Conservation (phyloP, 2,888 invertebrate species). For the Callyntrura sp. region DNA sequence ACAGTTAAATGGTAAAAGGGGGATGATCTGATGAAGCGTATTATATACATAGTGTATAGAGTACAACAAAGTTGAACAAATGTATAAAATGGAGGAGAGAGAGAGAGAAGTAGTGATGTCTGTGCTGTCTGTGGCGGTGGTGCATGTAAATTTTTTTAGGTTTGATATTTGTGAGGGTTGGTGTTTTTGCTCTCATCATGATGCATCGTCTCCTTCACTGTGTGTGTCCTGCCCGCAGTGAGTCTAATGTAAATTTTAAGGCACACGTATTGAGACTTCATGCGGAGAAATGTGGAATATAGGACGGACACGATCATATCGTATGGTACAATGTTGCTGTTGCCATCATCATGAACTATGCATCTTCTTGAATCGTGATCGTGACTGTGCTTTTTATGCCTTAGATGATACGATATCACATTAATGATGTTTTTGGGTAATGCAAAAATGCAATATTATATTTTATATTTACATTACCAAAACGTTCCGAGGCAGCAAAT, state of each 20-base stretch:
- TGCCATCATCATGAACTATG: conserved; percentile 20
- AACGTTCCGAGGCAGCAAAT: not conserved
- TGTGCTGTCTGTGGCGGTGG: not conserved
- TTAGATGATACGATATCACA: conserved; percentile 16
- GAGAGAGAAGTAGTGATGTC: not conserved
- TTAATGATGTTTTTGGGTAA: conserved; percentile 29
- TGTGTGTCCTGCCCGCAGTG: conserved; percentile 46
- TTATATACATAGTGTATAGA: not conserved
- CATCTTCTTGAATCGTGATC: conserved; percentile 42
- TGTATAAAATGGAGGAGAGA: not conserved
- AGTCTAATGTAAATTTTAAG: conserved; percentile 19
- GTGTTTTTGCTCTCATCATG: conserved; percentile 25
- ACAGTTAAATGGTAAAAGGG: conserved; percentile 39
- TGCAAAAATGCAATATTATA: conserved; percentile 8
- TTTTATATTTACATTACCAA: not conserved
- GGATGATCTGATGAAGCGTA: conserved; percentile 5
- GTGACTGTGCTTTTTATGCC: conserved; percentile 43
- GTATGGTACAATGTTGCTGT: not conserved
- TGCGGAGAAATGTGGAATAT: not conserved
- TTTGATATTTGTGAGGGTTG: conserved; percentile 24
- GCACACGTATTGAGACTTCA: not conserved
- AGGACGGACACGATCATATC: conserved; percentile 19
- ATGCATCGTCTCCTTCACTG: conserved; percentile 46
- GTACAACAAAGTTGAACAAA: not conserved
- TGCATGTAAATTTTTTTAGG: not conserved